Evolutionary conservation across 2,113 vertebrate genomes (phyloP), one percentile per base, ranked within the genome.

Genomic region (Tenrec ecaudatus): DNA sequence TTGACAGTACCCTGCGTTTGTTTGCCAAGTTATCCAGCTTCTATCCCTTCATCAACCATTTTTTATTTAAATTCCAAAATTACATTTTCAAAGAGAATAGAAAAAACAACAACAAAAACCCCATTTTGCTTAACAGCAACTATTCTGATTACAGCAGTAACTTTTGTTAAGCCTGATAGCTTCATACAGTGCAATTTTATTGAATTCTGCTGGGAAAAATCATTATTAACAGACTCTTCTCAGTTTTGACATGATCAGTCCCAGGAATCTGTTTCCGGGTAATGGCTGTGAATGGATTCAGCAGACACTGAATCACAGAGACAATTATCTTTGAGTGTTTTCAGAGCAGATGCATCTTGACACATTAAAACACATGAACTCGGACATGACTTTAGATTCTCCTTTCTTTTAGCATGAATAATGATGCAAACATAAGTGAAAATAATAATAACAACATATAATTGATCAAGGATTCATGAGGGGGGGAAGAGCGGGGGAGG

Each of bases 191-290:
- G 14, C 14, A 81, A 6, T 80, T 84, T 33, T 90, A 12, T 27
- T 38, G n/a, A n/a, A 91, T 86, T 58, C 25, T 76, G 0, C 40
- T 89, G 76, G 82, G 77, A 94, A 96, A 73, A 33, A 91, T 62
- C 22, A 91, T 20, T 75, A 90, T 68, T 69, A 89, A 53, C 33
- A 92, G 57, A 94, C 19, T 40, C 29, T 40, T 7, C 81, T 3
- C 88, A 82, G 6, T 92, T 86, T 60, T 93, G 73, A 86, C 3
- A 58, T 36, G 62, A 69, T 58, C 64, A 71, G 69, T 22, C 47
- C 33, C 69, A 71, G 3, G 3, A 4, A 77, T 73, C 6, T 66
- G 0, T 43, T 92, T 95, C 57, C 29, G 38, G 91, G 6, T 58
- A 90, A 88, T 84, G 40, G 14, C 85, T 62, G 57, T 88, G 22